These are phyloP conservation scores for Silurus glanis DNA, from an alignment of 2,113 vertebrate species.

Conservation along the genomic window DNA sequence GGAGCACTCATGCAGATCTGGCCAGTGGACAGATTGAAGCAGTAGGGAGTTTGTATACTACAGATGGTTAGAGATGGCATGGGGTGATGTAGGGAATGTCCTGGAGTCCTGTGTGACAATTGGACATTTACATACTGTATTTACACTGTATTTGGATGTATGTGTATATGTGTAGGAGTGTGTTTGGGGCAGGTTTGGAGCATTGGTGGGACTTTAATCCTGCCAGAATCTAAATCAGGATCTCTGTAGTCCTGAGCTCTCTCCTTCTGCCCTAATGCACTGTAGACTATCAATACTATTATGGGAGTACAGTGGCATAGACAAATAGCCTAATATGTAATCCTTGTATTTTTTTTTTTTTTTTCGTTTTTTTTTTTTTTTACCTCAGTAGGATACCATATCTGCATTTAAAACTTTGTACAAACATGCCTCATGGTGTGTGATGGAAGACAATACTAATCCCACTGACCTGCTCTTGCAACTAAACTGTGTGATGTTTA, in stretches of 20 bases:
- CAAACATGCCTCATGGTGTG: background rate
- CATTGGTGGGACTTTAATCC: slow-evolving; percentile 73
- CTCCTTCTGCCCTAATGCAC: slow-evolving; percentile 64
- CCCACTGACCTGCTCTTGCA: background rate
- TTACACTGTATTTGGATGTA: background rate
- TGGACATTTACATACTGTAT: slow-evolving; percentile 19
- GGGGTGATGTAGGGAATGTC: slow-evolving; percentile 28
- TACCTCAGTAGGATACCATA: background rate
- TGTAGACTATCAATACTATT: slow-evolving; percentile 64
- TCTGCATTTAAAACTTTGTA: background rate
- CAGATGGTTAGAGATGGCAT: slow-evolving; percentile 43
- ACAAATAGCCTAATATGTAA: background rate
- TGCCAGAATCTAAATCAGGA: slow-evolving; percentile 70
- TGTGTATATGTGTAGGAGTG: background rate
- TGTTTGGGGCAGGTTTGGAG: slow-evolving; percentile 58
- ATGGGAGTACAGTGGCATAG: slow-evolving; percentile 61
- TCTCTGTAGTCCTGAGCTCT: slow-evolving; percentile 67
- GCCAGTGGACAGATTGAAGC: slow-evolving; percentile 41
- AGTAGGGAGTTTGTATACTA: slow-evolving; percentile 25
- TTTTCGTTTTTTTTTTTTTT: background rate
- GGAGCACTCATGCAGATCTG: background rate
- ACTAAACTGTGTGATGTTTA: slow-evolving; percentile 49
- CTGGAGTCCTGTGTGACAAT: slow-evolving; percentile 16
- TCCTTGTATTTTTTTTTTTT: background rate
- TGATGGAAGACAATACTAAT: background rate